Evolutionary conservation across 1,140 invertebrate genomes (phyloP).

Genomic region (Ceratosolen solmsi): DNA sequence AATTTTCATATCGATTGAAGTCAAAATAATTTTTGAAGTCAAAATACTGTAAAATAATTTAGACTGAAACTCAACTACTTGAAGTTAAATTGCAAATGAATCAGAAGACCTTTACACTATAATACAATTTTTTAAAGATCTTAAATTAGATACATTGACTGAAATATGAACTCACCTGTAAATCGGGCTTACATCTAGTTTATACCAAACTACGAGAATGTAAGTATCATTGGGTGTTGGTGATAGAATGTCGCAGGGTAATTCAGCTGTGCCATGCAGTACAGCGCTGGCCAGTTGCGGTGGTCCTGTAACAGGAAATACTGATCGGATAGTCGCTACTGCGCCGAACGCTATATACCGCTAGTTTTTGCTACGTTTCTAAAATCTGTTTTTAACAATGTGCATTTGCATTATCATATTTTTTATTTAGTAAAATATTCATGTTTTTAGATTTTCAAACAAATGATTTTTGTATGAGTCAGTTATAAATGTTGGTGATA

Average conservation of each 20-base stretch:
- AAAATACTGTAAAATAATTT: too few species aligned
- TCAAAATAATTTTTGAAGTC: too few species aligned
- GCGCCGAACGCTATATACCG: constrained; percentile 41
- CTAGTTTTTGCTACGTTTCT: constrained; percentile 52
- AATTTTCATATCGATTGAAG: too few species aligned
- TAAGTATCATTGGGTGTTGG: constrained; percentile 75
- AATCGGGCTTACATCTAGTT: constrained; percentile 77
- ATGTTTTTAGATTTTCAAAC: too few species aligned
- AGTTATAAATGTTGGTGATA: too few species aligned
- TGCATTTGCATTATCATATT: constrained; percentile 11
- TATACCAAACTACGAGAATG: constrained; percentile 81
- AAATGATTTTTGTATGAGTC: too few species aligned
- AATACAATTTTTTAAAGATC: too few species aligned
- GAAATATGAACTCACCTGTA: constrained; percentile 78
- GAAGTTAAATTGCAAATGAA: too few species aligned
- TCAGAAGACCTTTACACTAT: too few species aligned
- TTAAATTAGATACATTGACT: too few species aligned
- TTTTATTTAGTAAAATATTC: too few species aligned
- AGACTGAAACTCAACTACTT: too few species aligned
- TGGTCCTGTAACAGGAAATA: constrained; percentile 76
- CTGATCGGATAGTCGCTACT: constrained; percentile 58
- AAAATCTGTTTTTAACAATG: constrained; percentile 45
- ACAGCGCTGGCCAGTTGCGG: constrained; percentile 76
- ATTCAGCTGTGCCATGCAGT: constrained; percentile 75
- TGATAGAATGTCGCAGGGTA: constrained; percentile 79